These are phyloP conservation scores for Petrophora chlorosata DNA, from an alignment of 2,888 invertebrate genomes.

Conservation along the genomic window DNA sequence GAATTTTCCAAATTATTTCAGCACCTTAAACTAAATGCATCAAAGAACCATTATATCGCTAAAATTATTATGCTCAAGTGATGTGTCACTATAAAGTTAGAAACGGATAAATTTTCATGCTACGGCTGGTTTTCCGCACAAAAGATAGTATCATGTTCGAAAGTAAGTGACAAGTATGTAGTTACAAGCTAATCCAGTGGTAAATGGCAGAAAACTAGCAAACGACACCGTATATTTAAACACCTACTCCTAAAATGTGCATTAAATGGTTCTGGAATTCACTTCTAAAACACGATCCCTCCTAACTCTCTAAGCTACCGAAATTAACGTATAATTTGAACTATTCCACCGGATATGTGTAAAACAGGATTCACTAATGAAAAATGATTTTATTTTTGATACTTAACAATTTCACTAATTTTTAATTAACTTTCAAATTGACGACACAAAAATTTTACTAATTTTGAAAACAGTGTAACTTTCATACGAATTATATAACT, in stretches of 20 bases:
- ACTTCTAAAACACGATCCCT: conserved; percentile 20
- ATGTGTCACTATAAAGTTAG: neutral
- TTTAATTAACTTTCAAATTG: conserved; percentile 58
- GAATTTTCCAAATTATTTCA: conserved; percentile 1
- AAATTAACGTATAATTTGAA: conserved; percentile 36
- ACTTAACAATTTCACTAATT: conserved; percentile 29
- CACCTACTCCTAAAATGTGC: conserved; percentile 30
- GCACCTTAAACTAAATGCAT: conserved; percentile 31
- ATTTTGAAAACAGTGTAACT: conserved; percentile 15
- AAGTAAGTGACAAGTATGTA: conserved; percentile 6
- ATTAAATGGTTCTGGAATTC: conserved; percentile 23
- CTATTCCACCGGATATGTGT: conserved; percentile 35
- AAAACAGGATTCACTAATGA: conserved; percentile 29
- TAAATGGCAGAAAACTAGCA: conserved; percentile 18
- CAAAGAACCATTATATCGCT: conserved; percentile 14
- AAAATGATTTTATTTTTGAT: conserved; percentile 34
- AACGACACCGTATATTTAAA: conserved; percentile 18
- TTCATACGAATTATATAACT: conserved; percentile 11
- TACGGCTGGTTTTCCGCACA: conserved; percentile 23
- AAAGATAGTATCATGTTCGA: conserved; percentile 1
- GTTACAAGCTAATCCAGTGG: conserved; percentile 10
- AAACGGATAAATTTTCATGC: conserved; percentile 28
- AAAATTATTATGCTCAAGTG: conserved; percentile 1
- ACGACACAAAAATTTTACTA: conserved; percentile 47
- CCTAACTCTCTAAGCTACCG: conserved; percentile 31